Conservation (phyloP, 2,888 invertebrate genomes). For the Osmoderma eremita region DNA sequence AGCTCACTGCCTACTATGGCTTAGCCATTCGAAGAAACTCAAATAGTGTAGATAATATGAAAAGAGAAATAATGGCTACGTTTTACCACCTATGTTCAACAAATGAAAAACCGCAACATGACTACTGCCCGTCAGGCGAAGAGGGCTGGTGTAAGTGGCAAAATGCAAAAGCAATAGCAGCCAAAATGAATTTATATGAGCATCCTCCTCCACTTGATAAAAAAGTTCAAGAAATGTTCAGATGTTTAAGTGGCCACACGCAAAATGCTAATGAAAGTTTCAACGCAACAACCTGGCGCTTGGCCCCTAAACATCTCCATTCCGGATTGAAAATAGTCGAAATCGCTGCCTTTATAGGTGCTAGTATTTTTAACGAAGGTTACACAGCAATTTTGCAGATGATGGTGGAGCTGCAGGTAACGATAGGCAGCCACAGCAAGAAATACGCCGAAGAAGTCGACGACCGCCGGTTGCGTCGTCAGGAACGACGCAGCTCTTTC, state of each 20-base stretch:
- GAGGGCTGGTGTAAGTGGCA: too few relatives aligned
- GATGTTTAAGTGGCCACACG: not conserved
- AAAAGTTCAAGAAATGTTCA: not conserved
- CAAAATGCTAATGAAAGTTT: conserved; percentile 3
- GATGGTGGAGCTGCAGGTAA: not conserved
- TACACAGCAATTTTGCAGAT: not conserved
- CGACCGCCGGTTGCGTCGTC: too few relatives aligned
- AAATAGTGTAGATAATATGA: not conserved
- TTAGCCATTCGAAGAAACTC: conserved; percentile 1
- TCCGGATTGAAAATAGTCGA: not conserved
- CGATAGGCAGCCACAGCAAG: not conserved
- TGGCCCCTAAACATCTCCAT: not conserved
- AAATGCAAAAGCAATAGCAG: too few relatives aligned
- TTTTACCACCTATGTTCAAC: too few relatives aligned
- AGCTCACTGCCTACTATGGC: not conserved
- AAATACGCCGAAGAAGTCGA: not conserved
- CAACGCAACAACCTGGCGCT: not conserved
- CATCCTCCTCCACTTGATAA: too few relatives aligned
- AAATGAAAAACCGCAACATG: too few relatives aligned
- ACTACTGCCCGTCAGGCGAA: too few relatives aligned
- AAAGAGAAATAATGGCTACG: conserved; percentile 4
- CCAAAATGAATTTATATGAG: too few relatives aligned
- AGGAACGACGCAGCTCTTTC: not conserved
- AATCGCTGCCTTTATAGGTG: not conserved
- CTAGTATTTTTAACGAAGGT: not conserved